phyloP scores from a whole-genome alignment of 2,888 invertebrate genomes.

The Heteromurus nitidus region DNA sequence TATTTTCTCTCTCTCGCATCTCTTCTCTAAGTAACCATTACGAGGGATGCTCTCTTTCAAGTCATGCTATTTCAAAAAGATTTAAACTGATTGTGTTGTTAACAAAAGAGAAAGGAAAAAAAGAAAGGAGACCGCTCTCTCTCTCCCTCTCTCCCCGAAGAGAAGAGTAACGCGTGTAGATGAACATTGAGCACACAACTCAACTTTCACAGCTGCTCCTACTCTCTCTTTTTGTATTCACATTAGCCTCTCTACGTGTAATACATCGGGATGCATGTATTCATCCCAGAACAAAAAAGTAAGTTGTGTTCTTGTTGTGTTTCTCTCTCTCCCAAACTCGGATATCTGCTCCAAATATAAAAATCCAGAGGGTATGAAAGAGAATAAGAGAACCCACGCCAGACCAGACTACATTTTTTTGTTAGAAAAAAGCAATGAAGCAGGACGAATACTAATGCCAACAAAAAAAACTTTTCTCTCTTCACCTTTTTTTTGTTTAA shows the following conservation, averaged over 20 bases:
- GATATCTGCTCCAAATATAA: background rate
- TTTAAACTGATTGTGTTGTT: conserved; percentile 23
- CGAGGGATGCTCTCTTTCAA: background rate
- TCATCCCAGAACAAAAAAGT: conserved; percentile 1
- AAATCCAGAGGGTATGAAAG: background rate
- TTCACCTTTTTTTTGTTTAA: background rate
- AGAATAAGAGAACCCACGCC: background rate
- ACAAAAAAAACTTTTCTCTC: conserved; percentile 4
- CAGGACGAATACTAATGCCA: conserved; percentile 36
- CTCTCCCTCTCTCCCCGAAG: background rate
- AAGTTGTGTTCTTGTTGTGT: background rate
- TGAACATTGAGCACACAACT: background rate
- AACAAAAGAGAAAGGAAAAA: background rate
- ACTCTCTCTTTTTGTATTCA: conserved; percentile 3
- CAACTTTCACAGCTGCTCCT: background rate
- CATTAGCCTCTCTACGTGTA: conserved; percentile 27
- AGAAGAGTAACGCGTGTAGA: background rate
- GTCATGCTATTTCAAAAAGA: background rate
- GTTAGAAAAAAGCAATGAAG: conserved; percentile 16
- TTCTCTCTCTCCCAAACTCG: background rate
- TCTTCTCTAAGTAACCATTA: no score
- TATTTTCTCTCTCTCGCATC: no score
- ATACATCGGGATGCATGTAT: background rate
- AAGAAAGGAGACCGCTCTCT: no score
- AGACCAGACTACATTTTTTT: no score